Evolutionary conservation across 2,113 vertebrate species (phyloP).

Genomic region (Neopipo cinnamomea): DNA sequence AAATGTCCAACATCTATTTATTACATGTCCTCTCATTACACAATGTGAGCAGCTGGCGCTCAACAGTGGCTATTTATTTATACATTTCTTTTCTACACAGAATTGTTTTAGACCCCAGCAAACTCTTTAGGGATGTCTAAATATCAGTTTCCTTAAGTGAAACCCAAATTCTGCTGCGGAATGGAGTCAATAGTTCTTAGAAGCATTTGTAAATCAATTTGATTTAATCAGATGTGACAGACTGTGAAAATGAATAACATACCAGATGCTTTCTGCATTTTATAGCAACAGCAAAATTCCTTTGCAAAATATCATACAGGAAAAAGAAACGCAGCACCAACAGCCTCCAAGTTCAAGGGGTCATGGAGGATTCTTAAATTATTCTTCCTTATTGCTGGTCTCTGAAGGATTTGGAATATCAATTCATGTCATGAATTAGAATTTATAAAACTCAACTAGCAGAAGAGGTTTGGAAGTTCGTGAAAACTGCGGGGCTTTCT

Average conservation of each 20-base stretch:
- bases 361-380: background rate
- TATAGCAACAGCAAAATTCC: background rate
- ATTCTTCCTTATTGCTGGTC: background rate
- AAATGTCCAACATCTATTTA: background rate
- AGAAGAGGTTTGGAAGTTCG: background rate
- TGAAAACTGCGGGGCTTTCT: background rate
- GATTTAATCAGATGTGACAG: background rate
- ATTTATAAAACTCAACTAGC: background rate
- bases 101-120: background rate
- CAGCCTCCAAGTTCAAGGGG: background rate
- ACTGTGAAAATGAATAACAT: background rate
- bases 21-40: accelerated
- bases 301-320: background rate
- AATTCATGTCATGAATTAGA: background rate
- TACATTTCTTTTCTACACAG: background rate
- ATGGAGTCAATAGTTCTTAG: background rate
- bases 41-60: background rate
- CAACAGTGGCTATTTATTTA: background rate
- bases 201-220: background rate
- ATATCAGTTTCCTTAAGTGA: background rate
- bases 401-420: background rate
- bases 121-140: background rate
- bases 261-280: background rate
- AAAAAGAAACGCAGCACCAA: background rate
- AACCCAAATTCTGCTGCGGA: background rate